Evolutionary conservation across 2,113 vertebrate genomes (phyloP).

Genomic region (Macaca nemestrina): DNA sequence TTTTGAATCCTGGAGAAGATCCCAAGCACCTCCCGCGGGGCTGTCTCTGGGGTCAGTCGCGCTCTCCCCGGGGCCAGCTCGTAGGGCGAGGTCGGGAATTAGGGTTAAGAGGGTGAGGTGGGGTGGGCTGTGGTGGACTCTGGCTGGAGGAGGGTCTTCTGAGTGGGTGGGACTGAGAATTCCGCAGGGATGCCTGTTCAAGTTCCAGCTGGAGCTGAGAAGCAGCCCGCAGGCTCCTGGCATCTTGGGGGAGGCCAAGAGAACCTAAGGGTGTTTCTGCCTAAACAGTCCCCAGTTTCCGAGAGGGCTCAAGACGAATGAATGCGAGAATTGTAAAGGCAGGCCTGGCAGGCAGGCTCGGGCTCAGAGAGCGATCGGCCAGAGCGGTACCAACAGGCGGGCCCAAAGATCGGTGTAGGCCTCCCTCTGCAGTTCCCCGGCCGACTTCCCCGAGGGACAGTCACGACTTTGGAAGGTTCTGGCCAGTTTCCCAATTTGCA

Average conservation of each 20-base stretch:
- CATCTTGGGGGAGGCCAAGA: not conserved
- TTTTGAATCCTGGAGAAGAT: not conserved
- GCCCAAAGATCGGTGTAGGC: not conserved
- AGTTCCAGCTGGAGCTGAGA: accelerated
- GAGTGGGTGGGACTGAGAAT: not conserved
- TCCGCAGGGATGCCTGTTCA: not conserved
- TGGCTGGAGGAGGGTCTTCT: not conserved
- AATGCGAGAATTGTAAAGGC: not conserved
- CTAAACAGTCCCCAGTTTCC: not conserved
- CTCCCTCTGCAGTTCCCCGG: not conserved
- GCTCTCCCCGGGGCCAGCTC: accelerated
- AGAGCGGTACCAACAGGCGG: accelerated
- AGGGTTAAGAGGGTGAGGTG: not conserved
- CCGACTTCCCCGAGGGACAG: not conserved
- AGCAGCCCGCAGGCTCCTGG: not conserved
- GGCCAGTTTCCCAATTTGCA: not conserved
- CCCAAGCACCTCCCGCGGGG: not conserved
- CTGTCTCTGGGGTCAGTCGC: not conserved
- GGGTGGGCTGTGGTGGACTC: not conserved
- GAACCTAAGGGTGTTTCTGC: not conserved
- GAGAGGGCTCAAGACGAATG: not conserved
- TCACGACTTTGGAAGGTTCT: conserved; percentile 53
- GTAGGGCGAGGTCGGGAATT: accelerated
- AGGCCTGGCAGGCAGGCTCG: not conserved
- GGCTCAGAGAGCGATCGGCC: not conserved